Conservation (phyloP, 2,113 vertebrate genomes). For the Nymphicus hollandicus region DNA sequence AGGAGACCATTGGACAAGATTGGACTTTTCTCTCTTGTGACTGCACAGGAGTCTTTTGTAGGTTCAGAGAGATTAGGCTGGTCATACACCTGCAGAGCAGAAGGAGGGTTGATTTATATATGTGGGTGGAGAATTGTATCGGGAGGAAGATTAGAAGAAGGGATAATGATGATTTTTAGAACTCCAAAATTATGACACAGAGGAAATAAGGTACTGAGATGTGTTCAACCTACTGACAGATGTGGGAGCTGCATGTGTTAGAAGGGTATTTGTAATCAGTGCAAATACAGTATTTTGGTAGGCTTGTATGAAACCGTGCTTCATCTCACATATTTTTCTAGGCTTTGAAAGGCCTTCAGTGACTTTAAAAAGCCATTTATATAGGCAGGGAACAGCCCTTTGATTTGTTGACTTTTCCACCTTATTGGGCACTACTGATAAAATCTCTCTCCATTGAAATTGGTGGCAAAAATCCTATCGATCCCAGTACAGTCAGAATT, state of each 20-base stretch:
- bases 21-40: background rate
- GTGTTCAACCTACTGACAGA: background rate
- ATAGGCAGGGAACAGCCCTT: background rate
- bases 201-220: background rate
- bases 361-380: background rate
- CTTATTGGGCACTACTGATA: background rate
- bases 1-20: background rate
- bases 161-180: background rate
- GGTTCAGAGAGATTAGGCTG: background rate
- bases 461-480: background rate
- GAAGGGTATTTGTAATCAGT: background rate
- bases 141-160: background rate
- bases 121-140: background rate
- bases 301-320: background rate
- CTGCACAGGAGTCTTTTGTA: background rate
- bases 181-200: background rate
- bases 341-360: background rate
- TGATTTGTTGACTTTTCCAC: conserved; percentile 3
- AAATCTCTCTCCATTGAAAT: background rate
- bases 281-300: background rate
- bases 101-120: background rate
- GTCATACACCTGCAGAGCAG: background rate
- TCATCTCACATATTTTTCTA: background rate
- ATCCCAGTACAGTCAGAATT: background rate
- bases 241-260: background rate